phyloP scores from a whole-genome alignment of 35 echinoderm and acorn worm genomes.

The Apostichopus californicus region DNA sequence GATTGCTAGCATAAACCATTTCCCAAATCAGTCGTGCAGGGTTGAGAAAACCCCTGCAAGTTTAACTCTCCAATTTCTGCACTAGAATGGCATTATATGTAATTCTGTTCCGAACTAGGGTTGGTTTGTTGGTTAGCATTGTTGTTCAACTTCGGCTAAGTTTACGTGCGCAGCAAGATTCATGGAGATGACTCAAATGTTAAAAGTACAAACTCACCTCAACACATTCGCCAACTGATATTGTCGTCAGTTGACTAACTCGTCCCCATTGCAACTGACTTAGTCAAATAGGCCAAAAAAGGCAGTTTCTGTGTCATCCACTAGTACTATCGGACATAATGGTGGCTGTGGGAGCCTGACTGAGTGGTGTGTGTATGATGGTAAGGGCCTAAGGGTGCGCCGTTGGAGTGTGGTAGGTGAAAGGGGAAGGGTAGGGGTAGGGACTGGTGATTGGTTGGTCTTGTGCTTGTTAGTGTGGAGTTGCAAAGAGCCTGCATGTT shows the following conservation, averaged over 20 bases:
- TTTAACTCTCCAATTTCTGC: neutral
- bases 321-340: too few species aligned
- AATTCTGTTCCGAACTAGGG: neutral
- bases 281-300: too few species aligned
- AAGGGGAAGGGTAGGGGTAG: neutral
- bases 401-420: neutral
- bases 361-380: too few species aligned
- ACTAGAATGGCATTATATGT: neutral
- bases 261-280: neutral
- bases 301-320: too few species aligned
- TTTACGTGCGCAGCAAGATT: neutral
- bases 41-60: neutral
- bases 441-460: neutral
- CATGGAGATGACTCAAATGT: neutral
- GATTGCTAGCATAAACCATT: constrained; percentile 46
- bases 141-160: neutral
- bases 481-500: too few species aligned
- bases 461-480: too few species aligned
- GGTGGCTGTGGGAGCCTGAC: too few species aligned
- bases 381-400: too few species aligned
- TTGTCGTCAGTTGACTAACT: neutral
- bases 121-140: neutral
- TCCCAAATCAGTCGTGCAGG: constrained; percentile 4
- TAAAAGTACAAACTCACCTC: neutral
- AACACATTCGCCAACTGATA: neutral